Percentiles rank a stretch among this genome's conserved stretches.
Evolutionary conservation across 2,113 vertebrate genomes (phyloP).

Genomic region (Prolemur simus): DNA sequence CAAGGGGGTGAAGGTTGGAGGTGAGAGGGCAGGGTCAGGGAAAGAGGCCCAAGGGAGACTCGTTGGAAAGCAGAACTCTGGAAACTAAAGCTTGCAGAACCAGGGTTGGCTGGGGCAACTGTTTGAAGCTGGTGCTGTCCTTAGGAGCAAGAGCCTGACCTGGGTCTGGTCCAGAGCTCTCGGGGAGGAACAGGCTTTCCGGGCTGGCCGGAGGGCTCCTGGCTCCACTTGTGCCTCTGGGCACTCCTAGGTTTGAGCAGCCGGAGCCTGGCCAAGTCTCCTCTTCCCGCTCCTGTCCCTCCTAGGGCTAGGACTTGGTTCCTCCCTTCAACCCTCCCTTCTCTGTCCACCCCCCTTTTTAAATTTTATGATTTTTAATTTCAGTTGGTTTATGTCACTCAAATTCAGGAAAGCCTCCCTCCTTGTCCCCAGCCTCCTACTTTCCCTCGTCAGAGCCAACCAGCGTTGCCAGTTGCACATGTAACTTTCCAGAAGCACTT

Average conservation of each 20-base stretch:
- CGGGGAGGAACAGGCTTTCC: not conserved
- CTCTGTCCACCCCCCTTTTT: not conserved
- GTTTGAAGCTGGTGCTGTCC: not conserved
- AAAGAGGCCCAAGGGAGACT: not conserved
- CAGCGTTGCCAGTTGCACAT: not conserved
- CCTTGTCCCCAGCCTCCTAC: not conserved
- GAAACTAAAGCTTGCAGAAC: not conserved
- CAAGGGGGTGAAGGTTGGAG: not conserved
- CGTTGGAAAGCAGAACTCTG: not conserved
- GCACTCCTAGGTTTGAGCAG: not conserved
- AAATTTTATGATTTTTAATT: not conserved
- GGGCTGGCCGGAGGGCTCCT: fast-evolving
- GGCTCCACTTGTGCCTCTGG: not conserved
- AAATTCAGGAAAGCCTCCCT: not conserved
- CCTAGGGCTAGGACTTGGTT: not conserved
- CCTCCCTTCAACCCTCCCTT: fast-evolving
- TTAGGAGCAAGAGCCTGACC: not conserved
- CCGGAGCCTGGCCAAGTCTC: not conserved
- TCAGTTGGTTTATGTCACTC: not conserved
- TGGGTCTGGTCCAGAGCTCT: not conserved
- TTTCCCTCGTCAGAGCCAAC: not conserved
- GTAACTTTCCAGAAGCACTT: not conserved
- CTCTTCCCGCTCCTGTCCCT: too few species aligned
- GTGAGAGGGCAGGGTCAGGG: not conserved
- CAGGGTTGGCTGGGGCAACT: fast-evolving